Percentiles rank a stretch among this genome's conserved stretches.
These are phyloP conservation scores for Pollenia angustigena DNA, from an alignment of 2,888 invertebrate genomes.

Conservation along the genomic window DNA sequence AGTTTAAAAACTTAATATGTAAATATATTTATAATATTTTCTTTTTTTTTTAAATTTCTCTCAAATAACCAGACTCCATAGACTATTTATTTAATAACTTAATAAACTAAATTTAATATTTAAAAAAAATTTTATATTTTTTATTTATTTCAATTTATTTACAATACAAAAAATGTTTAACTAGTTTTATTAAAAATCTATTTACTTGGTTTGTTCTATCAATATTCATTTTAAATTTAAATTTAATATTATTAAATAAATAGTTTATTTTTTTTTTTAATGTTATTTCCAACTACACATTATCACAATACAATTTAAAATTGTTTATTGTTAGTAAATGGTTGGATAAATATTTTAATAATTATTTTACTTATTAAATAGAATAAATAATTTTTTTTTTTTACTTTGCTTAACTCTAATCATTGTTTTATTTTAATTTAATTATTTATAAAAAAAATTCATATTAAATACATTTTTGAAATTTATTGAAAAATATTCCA, in stretches of 20 bases:
- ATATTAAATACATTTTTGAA: slow-evolving; percentile 21
- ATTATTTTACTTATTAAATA: not conserved
- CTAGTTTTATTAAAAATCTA: slow-evolving; percentile 34
- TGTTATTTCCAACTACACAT: slow-evolving; percentile 4
- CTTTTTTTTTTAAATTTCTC: not conserved
- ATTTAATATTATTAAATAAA: not conserved
- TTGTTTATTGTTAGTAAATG: slow-evolving; percentile 25
- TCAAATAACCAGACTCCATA: slow-evolving; percentile 15
- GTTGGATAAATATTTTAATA: not conserved
- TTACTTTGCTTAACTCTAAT: slow-evolving; percentile 1
- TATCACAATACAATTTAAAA: slow-evolving; percentile 58
- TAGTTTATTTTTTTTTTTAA: slow-evolving; percentile 4
- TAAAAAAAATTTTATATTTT: not conserved
- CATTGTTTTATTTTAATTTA: not conserved
- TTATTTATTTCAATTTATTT: slow-evolving; percentile 16
- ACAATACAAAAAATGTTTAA: slow-evolving; percentile 30
- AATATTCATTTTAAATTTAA: not conserved
- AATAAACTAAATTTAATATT: not conserved
- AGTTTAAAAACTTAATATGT: slow-evolving; percentile 8
- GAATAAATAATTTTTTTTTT: not conserved
- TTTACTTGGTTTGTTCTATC: not conserved
- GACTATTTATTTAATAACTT: slow-evolving; percentile 16
- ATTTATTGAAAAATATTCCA: slow-evolving; percentile 35
- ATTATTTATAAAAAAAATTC: slow-evolving; percentile 31
- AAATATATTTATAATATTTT: not conserved